These are phyloP conservation scores for Dendrocincla fuliginosa DNA, from an alignment of 2,797 vertebrate genomes.

Conservation along the genomic window DNA sequence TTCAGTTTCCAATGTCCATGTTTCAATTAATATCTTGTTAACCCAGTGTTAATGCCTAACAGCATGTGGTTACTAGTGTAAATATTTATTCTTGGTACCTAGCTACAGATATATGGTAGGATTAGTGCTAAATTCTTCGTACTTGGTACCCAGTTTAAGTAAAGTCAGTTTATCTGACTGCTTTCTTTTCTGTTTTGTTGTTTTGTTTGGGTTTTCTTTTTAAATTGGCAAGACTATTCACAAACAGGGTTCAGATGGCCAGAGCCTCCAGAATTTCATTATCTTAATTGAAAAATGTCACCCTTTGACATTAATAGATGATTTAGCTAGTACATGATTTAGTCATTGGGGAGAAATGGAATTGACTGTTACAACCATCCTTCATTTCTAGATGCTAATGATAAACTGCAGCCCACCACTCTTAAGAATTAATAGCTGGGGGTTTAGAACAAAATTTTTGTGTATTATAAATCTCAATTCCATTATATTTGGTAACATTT, in stretches of 20 bases:
- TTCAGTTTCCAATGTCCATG: background rate
- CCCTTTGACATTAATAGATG: conserved; percentile 20
- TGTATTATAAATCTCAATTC: background rate
- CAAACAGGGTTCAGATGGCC: conserved; percentile 19
- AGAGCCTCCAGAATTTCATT: conserved; percentile 44
- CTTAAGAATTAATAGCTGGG: background rate
- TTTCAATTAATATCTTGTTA: background rate
- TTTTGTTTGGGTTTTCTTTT: background rate
- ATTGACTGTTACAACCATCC: background rate
- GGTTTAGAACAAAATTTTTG: background rate
- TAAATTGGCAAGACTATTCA: background rate
- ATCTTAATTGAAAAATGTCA: conserved; percentile 46
- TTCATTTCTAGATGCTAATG: conserved; percentile 14
- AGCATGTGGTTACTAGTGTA: background rate
- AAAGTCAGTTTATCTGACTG: background rate
- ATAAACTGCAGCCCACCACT: background rate
- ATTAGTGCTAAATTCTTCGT: background rate
- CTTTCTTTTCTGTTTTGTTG: background rate
- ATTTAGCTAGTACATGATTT: background rate
- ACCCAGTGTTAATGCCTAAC: background rate
- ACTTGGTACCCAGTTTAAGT: background rate
- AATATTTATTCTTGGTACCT: background rate
- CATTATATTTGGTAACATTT: background rate
- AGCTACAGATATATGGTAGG: background rate
- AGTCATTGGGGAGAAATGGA: conserved; percentile 24